Conservation (phyloP, 2,888 invertebrate species). For the Eilema caniola region DNA sequence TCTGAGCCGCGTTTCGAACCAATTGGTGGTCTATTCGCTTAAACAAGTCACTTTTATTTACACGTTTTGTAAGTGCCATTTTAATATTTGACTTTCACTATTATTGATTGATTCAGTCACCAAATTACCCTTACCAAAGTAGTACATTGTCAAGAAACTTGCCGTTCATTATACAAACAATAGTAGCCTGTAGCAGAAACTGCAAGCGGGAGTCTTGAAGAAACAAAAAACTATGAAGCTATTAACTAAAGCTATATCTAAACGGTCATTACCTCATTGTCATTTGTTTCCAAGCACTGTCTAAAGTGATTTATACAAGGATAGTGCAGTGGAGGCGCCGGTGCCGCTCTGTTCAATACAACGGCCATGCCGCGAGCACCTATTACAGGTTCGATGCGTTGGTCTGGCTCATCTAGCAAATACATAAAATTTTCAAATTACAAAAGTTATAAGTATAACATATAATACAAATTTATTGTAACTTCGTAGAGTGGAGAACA, state of each 20-base stretch:
- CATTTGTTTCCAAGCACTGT: constrained; percentile 89
- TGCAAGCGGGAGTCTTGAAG: background rate
- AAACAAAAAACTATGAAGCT: too few relatives aligned
- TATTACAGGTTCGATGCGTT: constrained; percentile 93
- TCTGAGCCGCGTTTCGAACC: too few relatives aligned
- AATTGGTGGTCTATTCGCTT: too few relatives aligned
- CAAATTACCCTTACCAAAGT: too few relatives aligned
- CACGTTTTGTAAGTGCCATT: too few relatives aligned
- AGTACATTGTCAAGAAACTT: too few relatives aligned
- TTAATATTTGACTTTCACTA: too few relatives aligned
- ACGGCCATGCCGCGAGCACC: constrained; percentile 96
- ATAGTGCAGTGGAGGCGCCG: constrained; percentile 94
- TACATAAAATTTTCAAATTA: background rate
- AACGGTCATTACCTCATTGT: constrained; percentile 70
- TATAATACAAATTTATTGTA: background rate
- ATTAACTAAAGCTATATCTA: too few relatives aligned
- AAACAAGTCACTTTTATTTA: too few relatives aligned
- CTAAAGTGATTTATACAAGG: constrained; percentile 97
- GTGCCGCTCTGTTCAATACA: constrained; percentile 94
- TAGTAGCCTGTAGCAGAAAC: background rate
- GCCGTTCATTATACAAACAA: background rate
- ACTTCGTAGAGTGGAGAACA: background rate
- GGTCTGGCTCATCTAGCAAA: constrained; percentile 88
- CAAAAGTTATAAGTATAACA: background rate
- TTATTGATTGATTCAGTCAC: too few relatives aligned